These are phyloP conservation scores for Ctenomys sociabilis DNA, from an alignment of 2,113 vertebrate species.

Conservation along the genomic window DNA sequence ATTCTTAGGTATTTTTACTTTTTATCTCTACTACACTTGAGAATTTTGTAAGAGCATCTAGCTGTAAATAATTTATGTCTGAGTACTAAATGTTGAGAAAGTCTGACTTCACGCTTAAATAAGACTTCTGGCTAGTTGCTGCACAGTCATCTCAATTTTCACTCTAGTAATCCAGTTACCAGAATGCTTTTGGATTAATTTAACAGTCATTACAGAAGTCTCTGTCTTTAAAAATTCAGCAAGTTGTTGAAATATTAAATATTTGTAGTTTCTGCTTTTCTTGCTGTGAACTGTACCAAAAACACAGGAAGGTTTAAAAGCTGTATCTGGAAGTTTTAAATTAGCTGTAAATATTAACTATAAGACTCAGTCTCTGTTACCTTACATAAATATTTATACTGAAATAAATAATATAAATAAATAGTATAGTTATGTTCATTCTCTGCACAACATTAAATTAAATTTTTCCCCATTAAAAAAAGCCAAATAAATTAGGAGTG, in stretches of 20 bases:
- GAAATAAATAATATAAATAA: background rate
- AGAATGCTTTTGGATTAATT: background rate
- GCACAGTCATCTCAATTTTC: background rate
- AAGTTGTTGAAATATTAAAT: conserved; percentile 68
- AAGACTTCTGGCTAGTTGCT: background rate
- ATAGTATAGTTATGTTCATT: background rate
- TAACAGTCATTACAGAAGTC: background rate
- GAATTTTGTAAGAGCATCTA: conserved; percentile 6
- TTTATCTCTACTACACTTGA: background rate
- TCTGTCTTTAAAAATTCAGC: conserved; percentile 62
- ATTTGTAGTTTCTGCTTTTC: background rate
- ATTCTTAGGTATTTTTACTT: conserved; percentile 33
- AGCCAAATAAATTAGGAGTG: background rate
- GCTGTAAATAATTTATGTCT: conserved; percentile 40
- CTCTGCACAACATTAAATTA: background rate
- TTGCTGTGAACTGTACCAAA: conserved; percentile 1
- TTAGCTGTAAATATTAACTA: conserved; percentile 14
- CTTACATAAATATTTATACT: background rate
- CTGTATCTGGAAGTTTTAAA: conserved; percentile 15
- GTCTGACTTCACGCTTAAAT: background rate
- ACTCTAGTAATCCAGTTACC: background rate
- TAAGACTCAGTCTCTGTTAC: background rate
- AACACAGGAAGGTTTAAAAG: conserved; percentile 10
- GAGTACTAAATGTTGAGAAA: background rate
- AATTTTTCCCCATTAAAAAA: background rate